Evolutionary conservation across 2,888 invertebrate genomes (phyloP).

Genomic region (Spisula solida): DNA sequence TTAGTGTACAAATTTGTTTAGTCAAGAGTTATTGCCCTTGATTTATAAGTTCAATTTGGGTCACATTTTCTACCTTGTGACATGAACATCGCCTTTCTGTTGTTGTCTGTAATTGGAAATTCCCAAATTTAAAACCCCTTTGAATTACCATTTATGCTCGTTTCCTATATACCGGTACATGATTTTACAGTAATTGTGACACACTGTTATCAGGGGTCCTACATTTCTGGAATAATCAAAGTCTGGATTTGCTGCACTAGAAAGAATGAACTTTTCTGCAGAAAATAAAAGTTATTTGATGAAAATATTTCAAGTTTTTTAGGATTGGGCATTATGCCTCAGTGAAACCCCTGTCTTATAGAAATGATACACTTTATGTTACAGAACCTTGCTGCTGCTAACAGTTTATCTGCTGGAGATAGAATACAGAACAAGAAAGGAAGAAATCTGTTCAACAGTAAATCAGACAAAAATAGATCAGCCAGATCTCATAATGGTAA

Average conservation of each 20-base stretch:
- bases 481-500: conserved; percentile 74
- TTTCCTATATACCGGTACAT: too few relatives aligned
- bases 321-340: too few relatives aligned
- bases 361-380: not conserved
- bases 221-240: too few relatives aligned
- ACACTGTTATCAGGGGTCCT: too few relatives aligned
- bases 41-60: not conserved
- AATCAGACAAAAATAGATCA: conserved; percentile 80
- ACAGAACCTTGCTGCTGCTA: conserved; percentile 36
- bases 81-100: not conserved
- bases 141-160: too few relatives aligned
- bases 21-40: not conserved
- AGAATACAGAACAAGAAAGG: conserved; percentile 71
- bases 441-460: conserved; percentile 79
- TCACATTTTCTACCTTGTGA: not conserved
- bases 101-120: not conserved
- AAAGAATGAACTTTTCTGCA: too few relatives aligned
- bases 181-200: too few relatives aligned
- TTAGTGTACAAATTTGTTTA: not conserved
- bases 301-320: too few relatives aligned
- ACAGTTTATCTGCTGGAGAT: conserved; percentile 40
- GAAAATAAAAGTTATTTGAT: too few relatives aligned
- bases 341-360: not conserved
- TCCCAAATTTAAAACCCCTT: too few relatives aligned
- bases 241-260: too few relatives aligned